phyloP scores from a whole-genome alignment of 2,113 vertebrate species.

The Pituophis catenifer region DNA sequence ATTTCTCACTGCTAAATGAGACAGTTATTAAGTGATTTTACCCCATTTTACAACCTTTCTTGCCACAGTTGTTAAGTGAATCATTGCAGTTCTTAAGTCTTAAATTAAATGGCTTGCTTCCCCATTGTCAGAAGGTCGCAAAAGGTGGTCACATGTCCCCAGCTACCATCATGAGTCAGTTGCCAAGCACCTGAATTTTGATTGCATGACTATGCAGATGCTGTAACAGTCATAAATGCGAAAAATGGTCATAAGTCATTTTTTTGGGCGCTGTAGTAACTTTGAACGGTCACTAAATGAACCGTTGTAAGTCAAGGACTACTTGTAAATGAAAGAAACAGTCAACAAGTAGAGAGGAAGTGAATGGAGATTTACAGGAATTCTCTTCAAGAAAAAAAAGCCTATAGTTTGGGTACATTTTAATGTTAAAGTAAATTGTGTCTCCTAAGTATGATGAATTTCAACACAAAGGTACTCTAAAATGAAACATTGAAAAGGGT shows the following conservation, averaged over 20 bases:
- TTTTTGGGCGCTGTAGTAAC: background rate
- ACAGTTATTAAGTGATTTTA: background rate
- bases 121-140: background rate
- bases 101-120: background rate
- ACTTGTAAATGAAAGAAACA: background rate
- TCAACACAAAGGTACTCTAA: background rate
- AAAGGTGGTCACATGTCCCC: background rate
- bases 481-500: background rate
- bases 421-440: background rate
- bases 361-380: background rate
- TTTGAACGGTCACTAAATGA: background rate
- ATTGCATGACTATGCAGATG: background rate
- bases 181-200: background rate
- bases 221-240: background rate
- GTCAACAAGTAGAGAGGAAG: background rate
- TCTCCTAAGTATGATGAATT: background rate
- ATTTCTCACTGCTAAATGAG: background rate
- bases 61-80: background rate
- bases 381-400: background rate
- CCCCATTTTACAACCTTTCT: background rate
- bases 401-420: background rate
- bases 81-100: background rate
- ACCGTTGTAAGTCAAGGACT: background rate
- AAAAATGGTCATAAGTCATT: background rate
- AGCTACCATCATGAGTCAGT: background rate